Percentiles rank a stretch among this genome's conserved stretches.
phyloP scores from a whole-genome alignment of 2,113 vertebrate genomes.

The Panurus biarmicus region DNA sequence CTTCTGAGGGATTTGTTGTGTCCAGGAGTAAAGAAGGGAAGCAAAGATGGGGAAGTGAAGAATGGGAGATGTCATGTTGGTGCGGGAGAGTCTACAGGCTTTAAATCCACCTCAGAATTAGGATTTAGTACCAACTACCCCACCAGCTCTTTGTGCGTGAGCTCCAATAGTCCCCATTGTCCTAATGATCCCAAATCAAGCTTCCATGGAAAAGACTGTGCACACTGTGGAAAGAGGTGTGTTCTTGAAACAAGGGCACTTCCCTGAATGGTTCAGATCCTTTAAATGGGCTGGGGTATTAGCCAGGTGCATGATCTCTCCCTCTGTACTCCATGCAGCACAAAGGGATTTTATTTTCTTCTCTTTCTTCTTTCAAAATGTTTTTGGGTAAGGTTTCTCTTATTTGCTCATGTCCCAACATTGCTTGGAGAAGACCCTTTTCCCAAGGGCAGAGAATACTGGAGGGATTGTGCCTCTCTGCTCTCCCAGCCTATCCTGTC shows the following conservation, averaged over 20 bases:
- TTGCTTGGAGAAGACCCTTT: background rate
- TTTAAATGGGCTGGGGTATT: background rate
- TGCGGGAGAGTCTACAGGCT: background rate
- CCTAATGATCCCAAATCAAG: background rate
- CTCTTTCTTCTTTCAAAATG: background rate
- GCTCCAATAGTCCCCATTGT: background rate
- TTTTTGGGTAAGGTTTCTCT: background rate
- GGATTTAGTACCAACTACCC: background rate
- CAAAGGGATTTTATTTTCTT: background rate
- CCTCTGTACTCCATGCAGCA: too few species aligned
- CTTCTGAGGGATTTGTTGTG: background rate
- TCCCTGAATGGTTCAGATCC: background rate
- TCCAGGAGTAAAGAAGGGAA: background rate
- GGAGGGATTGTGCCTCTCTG: background rate
- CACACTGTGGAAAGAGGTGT: background rate
- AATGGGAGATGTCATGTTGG: background rate
- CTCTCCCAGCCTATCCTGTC: background rate
- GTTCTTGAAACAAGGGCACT: background rate
- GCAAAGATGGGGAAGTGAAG: background rate
- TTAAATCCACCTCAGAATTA: background rate
- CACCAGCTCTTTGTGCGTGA: background rate
- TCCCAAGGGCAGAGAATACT: background rate
- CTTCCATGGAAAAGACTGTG: background rate
- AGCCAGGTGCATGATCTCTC: background rate
- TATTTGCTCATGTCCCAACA: background rate